Conservation (phyloP, 2,797 vertebrate species). For the Sebastes oblongus region DNA sequence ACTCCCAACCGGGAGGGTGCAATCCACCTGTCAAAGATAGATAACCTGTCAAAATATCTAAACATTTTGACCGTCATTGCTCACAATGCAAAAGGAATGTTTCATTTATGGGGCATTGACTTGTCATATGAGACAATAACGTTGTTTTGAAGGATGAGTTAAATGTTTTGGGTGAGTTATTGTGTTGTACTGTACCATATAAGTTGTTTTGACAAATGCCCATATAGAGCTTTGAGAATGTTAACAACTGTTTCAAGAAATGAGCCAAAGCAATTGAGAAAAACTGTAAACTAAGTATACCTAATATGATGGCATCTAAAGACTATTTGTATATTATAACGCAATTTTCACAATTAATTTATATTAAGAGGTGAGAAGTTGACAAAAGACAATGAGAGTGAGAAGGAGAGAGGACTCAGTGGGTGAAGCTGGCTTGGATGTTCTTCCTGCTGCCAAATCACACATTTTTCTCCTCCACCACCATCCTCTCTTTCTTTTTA, state of each 20-base stretch:
- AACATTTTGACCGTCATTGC: neutral
- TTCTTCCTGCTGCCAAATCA: conserved; percentile 37
- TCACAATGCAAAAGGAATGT: neutral
- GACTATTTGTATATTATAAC: neutral
- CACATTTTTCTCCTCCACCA: conserved; percentile 40
- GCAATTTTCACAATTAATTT: conserved; percentile 14
- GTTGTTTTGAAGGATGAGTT: neutral
- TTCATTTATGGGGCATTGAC: neutral
- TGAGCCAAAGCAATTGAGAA: neutral
- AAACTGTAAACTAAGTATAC: neutral
- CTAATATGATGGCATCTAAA: neutral
- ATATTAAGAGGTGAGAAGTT: conserved; percentile 37
- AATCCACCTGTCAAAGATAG: no score
- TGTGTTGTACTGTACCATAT: neutral
- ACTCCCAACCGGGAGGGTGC: neutral
- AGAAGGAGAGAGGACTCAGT: conserved; percentile 30
- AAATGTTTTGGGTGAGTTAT: neutral
- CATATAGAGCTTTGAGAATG: neutral
- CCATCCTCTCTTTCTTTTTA: conserved; percentile 33
- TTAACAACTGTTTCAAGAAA: neutral
- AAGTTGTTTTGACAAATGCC: neutral
- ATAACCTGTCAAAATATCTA: neutral
- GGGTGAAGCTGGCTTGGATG: conserved; percentile 38
- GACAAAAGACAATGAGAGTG: conserved; percentile 24
- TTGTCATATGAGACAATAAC: neutral